Evolutionary conservation across 2,888 invertebrate genomes (phyloP), one percentile per base, ranked within the genome.

Genomic region (Phania funesta): DNA sequence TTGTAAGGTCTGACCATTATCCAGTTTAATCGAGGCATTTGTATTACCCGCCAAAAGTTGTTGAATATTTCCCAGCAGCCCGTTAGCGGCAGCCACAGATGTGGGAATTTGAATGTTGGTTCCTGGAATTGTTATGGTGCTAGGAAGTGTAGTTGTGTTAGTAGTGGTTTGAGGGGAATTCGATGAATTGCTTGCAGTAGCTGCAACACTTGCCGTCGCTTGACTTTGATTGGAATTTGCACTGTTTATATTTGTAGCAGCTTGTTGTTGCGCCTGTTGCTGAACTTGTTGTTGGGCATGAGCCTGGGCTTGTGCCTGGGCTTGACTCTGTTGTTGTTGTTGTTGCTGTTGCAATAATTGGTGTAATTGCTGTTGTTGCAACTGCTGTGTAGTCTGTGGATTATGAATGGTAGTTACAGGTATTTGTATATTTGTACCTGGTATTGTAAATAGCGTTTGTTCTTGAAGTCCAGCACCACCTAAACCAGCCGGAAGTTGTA

Each of bases 401-500:
- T 85, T 84, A 16, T 85, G 82, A 41, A 87, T 84, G 74, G 87
- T 88, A 71, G 88, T 86, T 32, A 91, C 89, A 20, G 94, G 94
- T 85, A 94, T 93, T 87, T 92, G 91, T 77, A 93, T 92, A 85
- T 93, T 93, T 18, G 93, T 91, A 48, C 93, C 92, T 67, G 93
- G 93, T 86, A 93, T 92, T 67, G 92, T 92, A 78, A 93, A 91
- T 87, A 93, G 91, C 83, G 93, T 92, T 86, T 93, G 93, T 46
- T 84, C 74, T 5, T 86, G 84, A 11, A 83, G 67, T 50, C 76
- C 82, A 0, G 83, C 80, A 6, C 71, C 74, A 3, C 85, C 58
- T 4, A 85, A 77, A 26, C 84, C 93, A 86, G 93, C 92, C 2
- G 94, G 94, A 83, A 96, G 90, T 88, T 96, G 96, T 86, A 96